Evolutionary conservation across 2,113 vertebrate genomes (phyloP).

Genomic region (Motacilla alba): DNA sequence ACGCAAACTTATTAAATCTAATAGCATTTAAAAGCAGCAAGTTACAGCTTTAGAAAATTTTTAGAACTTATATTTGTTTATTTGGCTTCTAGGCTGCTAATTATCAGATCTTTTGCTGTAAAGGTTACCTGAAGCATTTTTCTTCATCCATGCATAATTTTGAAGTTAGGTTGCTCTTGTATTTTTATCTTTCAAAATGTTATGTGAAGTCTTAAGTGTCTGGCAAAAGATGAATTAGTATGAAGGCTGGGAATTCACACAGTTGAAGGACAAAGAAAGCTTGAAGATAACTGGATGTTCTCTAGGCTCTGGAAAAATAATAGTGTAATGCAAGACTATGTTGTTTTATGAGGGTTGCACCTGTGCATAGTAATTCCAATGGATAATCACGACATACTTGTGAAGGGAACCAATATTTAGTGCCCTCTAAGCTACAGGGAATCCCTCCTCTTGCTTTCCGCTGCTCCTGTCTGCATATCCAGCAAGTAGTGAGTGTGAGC

Average conservation of each 20-base stretch:
- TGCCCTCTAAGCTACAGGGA: neutral
- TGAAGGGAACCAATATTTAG: neutral
- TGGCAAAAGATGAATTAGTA: neutral
- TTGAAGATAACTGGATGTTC: neutral
- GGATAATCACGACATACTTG: neutral
- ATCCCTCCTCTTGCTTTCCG: neutral
- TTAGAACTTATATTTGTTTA: neutral
- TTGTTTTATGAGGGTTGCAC: neutral
- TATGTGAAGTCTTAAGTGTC: neutral
- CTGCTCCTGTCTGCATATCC: neutral
- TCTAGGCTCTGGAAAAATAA: neutral
- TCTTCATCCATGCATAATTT: neutral
- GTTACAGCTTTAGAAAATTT: conserved; percentile 9
- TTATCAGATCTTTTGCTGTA: neutral
- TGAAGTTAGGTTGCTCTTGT: neutral
- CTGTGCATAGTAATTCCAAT: neutral
- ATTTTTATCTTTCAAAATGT: neutral
- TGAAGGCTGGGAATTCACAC: neutral
- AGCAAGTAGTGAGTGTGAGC: neutral
- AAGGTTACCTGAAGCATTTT: neutral
- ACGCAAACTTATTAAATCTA: neutral
- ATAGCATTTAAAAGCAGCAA: neutral
- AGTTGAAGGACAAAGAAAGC: neutral
- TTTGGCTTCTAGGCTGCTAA: neutral
- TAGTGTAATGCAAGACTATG: neutral